Evolutionary conservation across 64 coral and sea anemone genomes (phyloP).

Genomic region (Orbicella faveolata): DNA sequence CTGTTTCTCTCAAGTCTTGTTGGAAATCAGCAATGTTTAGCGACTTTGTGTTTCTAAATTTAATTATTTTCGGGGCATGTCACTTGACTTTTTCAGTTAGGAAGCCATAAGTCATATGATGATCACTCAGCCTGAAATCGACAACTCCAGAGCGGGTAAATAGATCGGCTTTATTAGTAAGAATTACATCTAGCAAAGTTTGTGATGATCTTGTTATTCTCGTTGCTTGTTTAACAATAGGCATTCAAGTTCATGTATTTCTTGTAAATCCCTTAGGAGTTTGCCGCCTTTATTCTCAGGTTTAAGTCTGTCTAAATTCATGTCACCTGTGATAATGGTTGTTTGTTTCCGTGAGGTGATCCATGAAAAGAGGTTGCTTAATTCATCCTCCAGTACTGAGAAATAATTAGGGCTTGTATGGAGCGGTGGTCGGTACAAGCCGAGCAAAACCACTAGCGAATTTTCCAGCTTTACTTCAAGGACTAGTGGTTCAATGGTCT

Average conservation of each 20-base stretch:
- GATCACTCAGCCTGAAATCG: conserved; percentile 41
- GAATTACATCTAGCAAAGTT: conserved; percentile 49
- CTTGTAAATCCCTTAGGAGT: conserved; percentile 36
- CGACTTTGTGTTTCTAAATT: conserved; percentile 52
- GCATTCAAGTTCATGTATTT: conserved; percentile 33
- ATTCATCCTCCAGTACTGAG: neutral
- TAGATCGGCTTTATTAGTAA: conserved; percentile 40
- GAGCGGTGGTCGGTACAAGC: neutral
- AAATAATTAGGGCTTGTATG: neutral
- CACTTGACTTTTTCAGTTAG: conserved; percentile 8
- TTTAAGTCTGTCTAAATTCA: conserved; percentile 41
- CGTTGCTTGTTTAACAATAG: neutral
- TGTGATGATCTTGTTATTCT: conserved; percentile 36
- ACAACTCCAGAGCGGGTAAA: conserved; percentile 25
- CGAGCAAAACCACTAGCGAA: neutral
- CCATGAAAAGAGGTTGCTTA: conserved; percentile 13
- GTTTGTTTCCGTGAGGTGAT: conserved; percentile 5
- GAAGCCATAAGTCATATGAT: conserved; percentile 42
- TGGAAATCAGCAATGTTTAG: neutral
- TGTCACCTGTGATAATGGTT: conserved; percentile 32
- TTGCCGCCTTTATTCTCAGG: conserved; percentile 41
- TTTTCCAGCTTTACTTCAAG: neutral
- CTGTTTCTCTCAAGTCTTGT: conserved; percentile 8
- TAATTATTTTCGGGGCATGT: conserved; percentile 49
- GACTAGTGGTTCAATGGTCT: neutral